Percentiles rank a stretch among this genome's conserved stretches.
Evolutionary conservation across 2,113 vertebrate species (phyloP).

Genomic region (Paramormyrops kingsleyae): DNA sequence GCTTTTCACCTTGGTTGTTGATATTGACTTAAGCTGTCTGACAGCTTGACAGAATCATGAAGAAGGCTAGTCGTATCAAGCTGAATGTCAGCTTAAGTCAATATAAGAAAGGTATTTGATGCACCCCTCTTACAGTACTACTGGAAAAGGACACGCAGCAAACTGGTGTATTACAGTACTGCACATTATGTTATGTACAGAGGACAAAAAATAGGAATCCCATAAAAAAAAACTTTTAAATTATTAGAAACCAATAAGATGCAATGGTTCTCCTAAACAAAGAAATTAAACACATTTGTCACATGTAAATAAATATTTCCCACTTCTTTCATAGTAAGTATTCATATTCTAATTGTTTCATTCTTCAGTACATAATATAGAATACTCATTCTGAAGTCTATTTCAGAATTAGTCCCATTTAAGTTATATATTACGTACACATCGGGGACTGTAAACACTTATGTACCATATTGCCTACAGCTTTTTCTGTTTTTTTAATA

Average conservation of each 20-base stretch:
- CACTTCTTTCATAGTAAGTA: background rate
- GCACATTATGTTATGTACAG: background rate
- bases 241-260: background rate
- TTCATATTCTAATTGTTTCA: background rate
- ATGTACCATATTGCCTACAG: background rate
- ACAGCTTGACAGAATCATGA: background rate
- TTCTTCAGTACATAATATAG: background rate
- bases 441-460: background rate
- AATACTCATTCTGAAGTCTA: background rate
- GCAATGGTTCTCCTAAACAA: background rate
- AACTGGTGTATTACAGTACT: slow-evolving; percentile 4
- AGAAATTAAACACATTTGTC: background rate
- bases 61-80: background rate
- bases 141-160: slow-evolving; percentile 4
- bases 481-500: background rate
- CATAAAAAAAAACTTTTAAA: background rate
- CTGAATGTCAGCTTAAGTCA: background rate
- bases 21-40: background rate
- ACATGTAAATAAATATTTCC: slow-evolving; percentile 8
- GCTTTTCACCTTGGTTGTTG: background rate
- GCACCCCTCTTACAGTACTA: slow-evolving; percentile 14
- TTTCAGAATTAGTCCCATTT: background rate
- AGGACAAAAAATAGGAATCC: background rate
- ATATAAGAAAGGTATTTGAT: background rate
- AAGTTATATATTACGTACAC: background rate